Percentiles rank a stretch among this genome's conserved stretches.
These are phyloP conservation scores for Muscicapa comitata DNA, from an alignment of 2,797 vertebrate species.

Conservation along the genomic window DNA sequence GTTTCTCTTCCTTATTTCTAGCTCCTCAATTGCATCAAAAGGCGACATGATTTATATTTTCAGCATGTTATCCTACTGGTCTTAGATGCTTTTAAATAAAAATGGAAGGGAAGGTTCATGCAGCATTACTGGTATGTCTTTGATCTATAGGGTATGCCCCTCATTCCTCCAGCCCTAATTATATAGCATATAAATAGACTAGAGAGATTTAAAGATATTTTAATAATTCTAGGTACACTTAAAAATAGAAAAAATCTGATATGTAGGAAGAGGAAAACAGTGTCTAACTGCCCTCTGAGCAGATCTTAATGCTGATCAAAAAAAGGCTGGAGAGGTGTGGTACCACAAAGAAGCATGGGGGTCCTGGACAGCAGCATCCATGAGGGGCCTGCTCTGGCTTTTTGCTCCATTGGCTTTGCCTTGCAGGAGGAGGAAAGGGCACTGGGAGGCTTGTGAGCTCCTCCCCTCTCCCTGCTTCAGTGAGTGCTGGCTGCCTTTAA, in stretches of 20 bases:
- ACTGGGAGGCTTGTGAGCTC: not conserved
- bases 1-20: slow-evolving; percentile 20
- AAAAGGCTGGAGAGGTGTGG: fast-evolving
- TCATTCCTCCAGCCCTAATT: not conserved
- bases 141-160: not conserved
- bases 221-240: not conserved
- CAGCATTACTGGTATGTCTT: not conserved
- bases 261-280: not conserved
- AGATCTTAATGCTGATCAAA: not conserved
- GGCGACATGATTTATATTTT: not conserved
- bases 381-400: not conserved
- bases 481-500: not conserved
- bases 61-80: not conserved
- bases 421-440: not conserved
- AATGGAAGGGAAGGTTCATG: not conserved
- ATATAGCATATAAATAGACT: not conserved
- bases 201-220: not conserved
- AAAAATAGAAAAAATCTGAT: not conserved
- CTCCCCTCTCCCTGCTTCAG: not conserved
- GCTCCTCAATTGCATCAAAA: not conserved
- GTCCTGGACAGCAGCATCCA: not conserved
- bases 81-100: not conserved
- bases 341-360: not conserved
- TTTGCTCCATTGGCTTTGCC: not conserved
- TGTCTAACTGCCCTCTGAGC: not conserved